Percentiles rank a stretch among this genome's conserved stretches.
phyloP scores from a whole-genome alignment of 1,140 invertebrate species.

The Diuraphis noxia region DNA sequence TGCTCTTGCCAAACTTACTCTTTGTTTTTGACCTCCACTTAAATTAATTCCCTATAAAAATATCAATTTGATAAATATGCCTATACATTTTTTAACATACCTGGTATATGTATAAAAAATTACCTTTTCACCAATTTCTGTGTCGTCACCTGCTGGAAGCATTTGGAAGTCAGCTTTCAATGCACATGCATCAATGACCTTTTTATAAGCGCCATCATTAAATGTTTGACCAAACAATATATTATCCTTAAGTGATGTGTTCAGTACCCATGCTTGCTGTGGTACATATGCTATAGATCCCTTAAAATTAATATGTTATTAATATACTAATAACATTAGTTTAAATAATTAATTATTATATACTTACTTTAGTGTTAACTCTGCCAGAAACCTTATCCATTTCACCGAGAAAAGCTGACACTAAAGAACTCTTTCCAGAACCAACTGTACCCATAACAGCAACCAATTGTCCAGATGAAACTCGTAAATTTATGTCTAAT shows the following conservation, averaged over 20 bases:
- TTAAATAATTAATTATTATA: background rate
- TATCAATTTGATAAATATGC: background rate
- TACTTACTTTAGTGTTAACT: conserved; percentile 72
- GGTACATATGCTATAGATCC: conserved; percentile 78
- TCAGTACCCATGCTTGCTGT: conserved; percentile 95
- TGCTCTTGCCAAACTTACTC: conserved; percentile 92
- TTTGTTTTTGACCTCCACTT: conserved; percentile 95
- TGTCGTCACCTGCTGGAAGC: conserved; percentile 84
- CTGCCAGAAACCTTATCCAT: conserved; percentile 79
- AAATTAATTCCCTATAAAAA: conserved; percentile 78
- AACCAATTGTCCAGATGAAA: conserved; percentile 71
- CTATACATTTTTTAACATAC: too few species aligned
- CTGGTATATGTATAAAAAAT: too few species aligned
- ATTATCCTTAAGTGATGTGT: conserved; percentile 84
- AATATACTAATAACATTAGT: background rate
- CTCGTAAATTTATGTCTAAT: conserved; percentile 74
- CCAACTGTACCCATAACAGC: conserved; percentile 89
- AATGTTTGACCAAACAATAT: conserved; percentile 77
- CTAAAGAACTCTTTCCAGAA: conserved; percentile 85
- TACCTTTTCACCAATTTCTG: conserved; percentile 92
- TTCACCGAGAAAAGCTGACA: conserved; percentile 85
- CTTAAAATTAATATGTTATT: too few species aligned
- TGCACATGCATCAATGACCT: conserved; percentile 82
- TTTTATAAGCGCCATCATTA: conserved; percentile 77
- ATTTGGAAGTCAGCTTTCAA: conserved; percentile 83